Conservation (phyloP, 2,888 invertebrate species). For the Yponomeuta plumbellus region DNA sequence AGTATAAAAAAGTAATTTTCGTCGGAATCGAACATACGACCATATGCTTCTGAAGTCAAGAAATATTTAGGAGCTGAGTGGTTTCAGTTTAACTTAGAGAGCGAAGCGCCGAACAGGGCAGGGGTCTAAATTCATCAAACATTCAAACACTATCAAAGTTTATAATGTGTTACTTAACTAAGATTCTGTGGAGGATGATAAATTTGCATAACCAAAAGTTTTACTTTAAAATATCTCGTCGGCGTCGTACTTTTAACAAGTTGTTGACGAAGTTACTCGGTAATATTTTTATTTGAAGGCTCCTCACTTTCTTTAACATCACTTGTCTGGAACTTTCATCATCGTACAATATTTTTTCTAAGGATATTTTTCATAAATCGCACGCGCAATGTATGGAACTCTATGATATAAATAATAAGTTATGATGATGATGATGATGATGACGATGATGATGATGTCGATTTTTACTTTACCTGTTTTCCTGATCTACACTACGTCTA, state of each 20-base stretch:
- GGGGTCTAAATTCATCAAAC: conserved; percentile 19
- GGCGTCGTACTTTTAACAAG: conserved; percentile 12
- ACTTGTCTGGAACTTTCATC: background rate
- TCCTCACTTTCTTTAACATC: background rate
- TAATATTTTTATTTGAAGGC: conserved; percentile 1
- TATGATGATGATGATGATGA: no score
- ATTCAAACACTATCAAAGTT: conserved; percentile 21
- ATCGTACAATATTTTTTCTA: background rate
- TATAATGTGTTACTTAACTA: conserved; percentile 13
- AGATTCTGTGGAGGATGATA: conserved; percentile 11
- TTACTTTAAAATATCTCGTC: conserved; percentile 10
- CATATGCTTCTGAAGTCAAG: no score
- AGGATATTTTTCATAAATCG: background rate
- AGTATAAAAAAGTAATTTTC: no score
- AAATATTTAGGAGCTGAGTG: background rate
- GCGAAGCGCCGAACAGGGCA: background rate
- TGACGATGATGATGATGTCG: no score
- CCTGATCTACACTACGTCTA: no score
- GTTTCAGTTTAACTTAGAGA: conserved; percentile 2
- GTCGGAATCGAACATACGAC: no score
- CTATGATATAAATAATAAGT: no score
- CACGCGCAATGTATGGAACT: no score
- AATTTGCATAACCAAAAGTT: conserved; percentile 12
- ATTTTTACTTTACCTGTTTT: no score
- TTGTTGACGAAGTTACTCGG: background rate